These are phyloP conservation scores for Triplophysa siluroides DNA, from an alignment of 2,113 vertebrate species.

Conservation along the genomic window DNA sequence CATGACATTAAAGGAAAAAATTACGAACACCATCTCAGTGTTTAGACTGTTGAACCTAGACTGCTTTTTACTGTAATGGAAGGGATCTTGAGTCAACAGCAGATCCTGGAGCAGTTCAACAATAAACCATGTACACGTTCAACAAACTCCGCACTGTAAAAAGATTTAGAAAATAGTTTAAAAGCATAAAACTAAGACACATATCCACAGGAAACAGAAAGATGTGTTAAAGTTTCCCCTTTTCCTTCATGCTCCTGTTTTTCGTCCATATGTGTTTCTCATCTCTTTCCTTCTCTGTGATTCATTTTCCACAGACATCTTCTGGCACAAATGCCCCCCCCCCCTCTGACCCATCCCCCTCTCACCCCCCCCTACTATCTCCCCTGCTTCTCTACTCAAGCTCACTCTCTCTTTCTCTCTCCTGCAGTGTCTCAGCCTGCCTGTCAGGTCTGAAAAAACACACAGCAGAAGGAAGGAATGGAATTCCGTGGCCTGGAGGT, in stretches of 20 bases:
- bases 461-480: constrained; percentile 56
- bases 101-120: neutral
- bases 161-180: too few species aligned
- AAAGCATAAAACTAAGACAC: neutral
- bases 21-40: constrained; percentile 9
- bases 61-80: constrained; percentile 22
- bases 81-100: constrained; percentile 5
- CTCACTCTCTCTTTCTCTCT: constrained; percentile 8
- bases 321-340: constrained; percentile 16
- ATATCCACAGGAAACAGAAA: neutral
- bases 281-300: constrained; percentile 67
- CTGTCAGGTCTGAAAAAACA: constrained; percentile 51
- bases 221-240: constrained; percentile 43
- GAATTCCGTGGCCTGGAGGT: constrained; percentile 47
- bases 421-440: constrained; percentile 44
- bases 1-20: constrained; percentile 62
- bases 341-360: constrained; percentile 33
- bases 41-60: constrained; percentile 31
- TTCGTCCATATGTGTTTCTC: constrained; percentile 73
- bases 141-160: too few species aligned
- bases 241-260: constrained; percentile 40
- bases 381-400: constrained; percentile 56
- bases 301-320: constrained; percentile 78
- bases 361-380: constrained; percentile 42
- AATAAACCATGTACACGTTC: neutral